phyloP scores from a whole-genome alignment of 2,113 vertebrate genomes.

The Brachionichthys hirsutus region DNA sequence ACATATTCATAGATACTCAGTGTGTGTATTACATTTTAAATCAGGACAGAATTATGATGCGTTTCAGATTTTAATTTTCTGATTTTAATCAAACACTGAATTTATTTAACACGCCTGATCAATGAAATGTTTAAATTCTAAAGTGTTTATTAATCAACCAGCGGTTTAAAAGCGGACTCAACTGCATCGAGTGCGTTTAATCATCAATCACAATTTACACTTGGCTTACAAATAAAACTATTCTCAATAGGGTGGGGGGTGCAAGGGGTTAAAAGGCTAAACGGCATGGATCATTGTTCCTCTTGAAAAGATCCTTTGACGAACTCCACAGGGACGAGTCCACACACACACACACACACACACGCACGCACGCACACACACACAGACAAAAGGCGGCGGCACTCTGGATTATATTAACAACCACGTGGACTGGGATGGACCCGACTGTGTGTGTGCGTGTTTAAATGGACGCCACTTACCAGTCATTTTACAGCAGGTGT shows the following conservation, averaged over 20 bases:
- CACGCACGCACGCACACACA: conserved; percentile 32
- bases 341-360: conserved; percentile 60
- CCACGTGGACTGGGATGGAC: conserved; percentile 9
- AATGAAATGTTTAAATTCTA: no score
- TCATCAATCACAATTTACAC: no score
- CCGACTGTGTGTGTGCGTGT: conserved; percentile 18
- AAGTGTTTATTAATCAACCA: no score
- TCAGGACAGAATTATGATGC: no score
- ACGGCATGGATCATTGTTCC: conserved; percentile 76
- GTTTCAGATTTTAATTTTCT: no score
- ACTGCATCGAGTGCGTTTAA: no score
- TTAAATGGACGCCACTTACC: conserved; percentile 65
- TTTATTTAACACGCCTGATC: no score
- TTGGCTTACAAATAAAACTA: no score
- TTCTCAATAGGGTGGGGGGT: conserved; percentile 18
- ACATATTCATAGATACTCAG: no score
- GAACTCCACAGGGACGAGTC: conserved; percentile 68
- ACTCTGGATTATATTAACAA: conserved; percentile 64
- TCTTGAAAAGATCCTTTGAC: conserved; percentile 73
- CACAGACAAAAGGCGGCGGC: conserved; percentile 65
- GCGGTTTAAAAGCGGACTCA: no score
- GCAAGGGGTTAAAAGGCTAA: conserved; percentile 80
- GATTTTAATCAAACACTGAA: no score
- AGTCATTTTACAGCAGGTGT: conserved; percentile 72
- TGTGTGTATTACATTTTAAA: no score